Percentiles rank a stretch among this genome's conserved stretches.
Conservation (phyloP, 1,140 invertebrate species). For the Aphelinus certus region DNA sequence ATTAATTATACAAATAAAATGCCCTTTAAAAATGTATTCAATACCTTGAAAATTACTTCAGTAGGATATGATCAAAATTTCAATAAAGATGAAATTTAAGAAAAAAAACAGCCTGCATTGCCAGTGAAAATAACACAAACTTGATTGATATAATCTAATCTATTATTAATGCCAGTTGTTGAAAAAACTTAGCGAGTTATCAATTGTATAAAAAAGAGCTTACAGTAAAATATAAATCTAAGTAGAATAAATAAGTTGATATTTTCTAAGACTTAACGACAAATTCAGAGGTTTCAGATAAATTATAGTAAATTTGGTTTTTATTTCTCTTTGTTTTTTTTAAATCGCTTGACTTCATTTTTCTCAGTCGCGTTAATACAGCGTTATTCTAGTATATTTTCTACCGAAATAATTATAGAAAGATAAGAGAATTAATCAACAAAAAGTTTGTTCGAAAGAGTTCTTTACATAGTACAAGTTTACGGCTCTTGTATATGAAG, state of each 20-base stretch:
- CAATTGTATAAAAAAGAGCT: conserved; percentile 41
- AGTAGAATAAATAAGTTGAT: neutral
- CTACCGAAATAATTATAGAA: conserved; percentile 38
- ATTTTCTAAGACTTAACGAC: conserved; percentile 48
- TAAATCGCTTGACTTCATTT: conserved; percentile 50
- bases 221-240: neutral
- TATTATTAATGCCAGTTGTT: conserved; percentile 36
- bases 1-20: conserved; percentile 53
- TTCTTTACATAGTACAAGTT: conserved; percentile 47
- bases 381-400: conserved; percentile 42
- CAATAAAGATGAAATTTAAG: too few relatives aligned
- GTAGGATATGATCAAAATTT: too few relatives aligned
- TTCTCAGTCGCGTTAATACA: conserved; percentile 54
- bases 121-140: conserved; percentile 48
- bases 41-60: too few relatives aligned
- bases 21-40: conserved; percentile 45
- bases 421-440: neutral
- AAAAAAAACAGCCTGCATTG: too few relatives aligned
- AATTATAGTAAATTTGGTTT: conserved; percentile 44
- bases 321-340: conserved; percentile 50
- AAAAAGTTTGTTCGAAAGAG: too few relatives aligned
- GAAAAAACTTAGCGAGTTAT: conserved; percentile 55
- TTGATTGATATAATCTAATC: conserved; percentile 50
- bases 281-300: conserved; percentile 50
- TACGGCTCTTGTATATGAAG: conserved; percentile 45